Conservation (phyloP, 2,113 vertebrate species). For the Elaphurus davidianus region DNA sequence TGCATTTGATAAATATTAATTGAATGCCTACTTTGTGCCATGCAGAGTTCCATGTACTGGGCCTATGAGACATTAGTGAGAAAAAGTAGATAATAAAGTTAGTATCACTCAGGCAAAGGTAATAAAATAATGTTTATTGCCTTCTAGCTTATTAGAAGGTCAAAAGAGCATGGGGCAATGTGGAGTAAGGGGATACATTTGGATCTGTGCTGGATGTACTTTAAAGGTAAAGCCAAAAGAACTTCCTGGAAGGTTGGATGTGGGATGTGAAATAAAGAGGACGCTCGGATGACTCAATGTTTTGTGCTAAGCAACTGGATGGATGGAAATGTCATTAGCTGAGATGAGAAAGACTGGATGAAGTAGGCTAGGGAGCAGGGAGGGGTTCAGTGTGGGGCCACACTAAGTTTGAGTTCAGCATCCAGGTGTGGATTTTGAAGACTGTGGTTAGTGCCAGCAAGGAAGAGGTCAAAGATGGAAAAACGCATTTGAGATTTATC, state of each 20-base stretch:
- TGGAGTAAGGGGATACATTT: neutral
- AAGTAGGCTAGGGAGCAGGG: neutral
- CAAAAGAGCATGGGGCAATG: neutral
- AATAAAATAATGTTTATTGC: neutral
- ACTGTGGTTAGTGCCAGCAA: neutral
- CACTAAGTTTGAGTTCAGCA: neutral
- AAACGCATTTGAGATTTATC: neutral
- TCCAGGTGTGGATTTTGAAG: neutral
- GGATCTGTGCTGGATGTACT: neutral
- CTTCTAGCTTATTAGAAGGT: neutral
- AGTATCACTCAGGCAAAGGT: neutral
- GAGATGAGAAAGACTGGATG: neutral
- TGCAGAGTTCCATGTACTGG: neutral
- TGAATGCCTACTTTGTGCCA: neutral
- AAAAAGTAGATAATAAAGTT: neutral
- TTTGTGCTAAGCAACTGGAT: neutral
- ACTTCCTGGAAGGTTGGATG: neutral
- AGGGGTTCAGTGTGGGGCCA: neutral
- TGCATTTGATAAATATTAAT: neutral
- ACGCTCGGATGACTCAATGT: neutral
- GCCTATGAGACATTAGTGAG: neutral
- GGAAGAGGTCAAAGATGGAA: neutral
- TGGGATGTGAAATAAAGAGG: neutral
- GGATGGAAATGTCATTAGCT: conserved; percentile 36
- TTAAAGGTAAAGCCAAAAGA: neutral